These are phyloP conservation scores for Arizona elegans DNA, from an alignment of 2,113 vertebrate genomes.

Conservation along the genomic window DNA sequence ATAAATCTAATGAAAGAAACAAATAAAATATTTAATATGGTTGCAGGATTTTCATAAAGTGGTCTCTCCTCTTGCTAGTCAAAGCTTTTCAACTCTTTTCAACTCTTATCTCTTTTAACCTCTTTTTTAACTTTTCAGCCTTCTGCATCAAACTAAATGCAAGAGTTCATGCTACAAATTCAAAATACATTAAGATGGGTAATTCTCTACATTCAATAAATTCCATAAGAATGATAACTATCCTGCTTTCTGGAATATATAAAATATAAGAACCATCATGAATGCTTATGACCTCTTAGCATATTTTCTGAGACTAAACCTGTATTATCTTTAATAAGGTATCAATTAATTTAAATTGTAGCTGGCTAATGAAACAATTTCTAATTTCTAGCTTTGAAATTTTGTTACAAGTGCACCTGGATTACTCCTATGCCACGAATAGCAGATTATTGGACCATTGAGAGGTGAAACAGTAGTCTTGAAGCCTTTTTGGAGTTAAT, in stretches of 20 bases:
- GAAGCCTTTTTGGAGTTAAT: not conserved
- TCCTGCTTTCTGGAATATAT: not conserved
- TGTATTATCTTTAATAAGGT: not conserved
- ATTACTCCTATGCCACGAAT: not conserved
- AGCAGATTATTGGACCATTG: not conserved
- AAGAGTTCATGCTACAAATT: not conserved
- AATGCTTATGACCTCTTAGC: not conserved
- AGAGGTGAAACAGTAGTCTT: not conserved
- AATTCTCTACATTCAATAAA: not conserved
- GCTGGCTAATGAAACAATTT: not conserved
- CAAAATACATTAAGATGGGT: not conserved
- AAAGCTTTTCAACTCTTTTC: not conserved
- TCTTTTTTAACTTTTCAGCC: not conserved
- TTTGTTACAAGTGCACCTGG: not conserved
- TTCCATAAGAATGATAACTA: not conserved
- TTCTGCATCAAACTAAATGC: not conserved
- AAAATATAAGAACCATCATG: not conserved
- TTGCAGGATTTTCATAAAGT: too few species aligned
- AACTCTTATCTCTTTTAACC: not conserved
- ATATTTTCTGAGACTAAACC: not conserved
- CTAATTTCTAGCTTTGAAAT: not conserved
- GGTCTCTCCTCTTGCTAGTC: not conserved
- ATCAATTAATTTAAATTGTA: not conserved
- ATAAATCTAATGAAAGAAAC: not conserved
- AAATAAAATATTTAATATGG: not conserved